These are phyloP conservation scores for Lasioglossum malachurum DNA, from an alignment of 2,888 invertebrate genomes.

Conservation along the genomic window DNA sequence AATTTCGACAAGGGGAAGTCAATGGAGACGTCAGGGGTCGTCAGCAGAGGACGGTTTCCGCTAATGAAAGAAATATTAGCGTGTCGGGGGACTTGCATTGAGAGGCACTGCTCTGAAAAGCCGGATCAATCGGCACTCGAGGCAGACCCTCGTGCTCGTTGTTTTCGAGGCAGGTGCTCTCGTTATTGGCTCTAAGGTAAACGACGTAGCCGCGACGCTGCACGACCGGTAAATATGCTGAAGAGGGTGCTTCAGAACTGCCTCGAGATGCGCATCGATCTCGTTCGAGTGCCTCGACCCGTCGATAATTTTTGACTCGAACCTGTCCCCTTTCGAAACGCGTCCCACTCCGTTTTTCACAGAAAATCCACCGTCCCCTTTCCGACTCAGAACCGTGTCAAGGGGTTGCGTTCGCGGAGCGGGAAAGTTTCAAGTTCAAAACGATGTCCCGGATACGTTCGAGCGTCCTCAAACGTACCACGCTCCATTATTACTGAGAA, in stretches of 20 bases:
- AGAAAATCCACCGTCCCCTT: not conserved
- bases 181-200: slow-evolving; percentile 65
- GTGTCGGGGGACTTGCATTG: slow-evolving; percentile 22
- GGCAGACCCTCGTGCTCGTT: slow-evolving; percentile 46
- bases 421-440: not conserved
- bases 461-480: not conserved
- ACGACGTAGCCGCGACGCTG: slow-evolving; percentile 55
- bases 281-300: slow-evolving; percentile 17
- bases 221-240: slow-evolving; percentile 52
- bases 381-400: not conserved
- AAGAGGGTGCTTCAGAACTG: slow-evolving; percentile 45
- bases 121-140: slow-evolving; percentile 65
- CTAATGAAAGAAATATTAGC: not conserved
- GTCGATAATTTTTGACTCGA: slow-evolving; percentile 43
- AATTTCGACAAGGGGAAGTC: not conserved
- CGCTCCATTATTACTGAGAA: not conserved
- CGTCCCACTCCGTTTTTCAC: not conserved
- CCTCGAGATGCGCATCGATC: slow-evolving; percentile 55
- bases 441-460: not conserved
- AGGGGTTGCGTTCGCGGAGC: not conserved
- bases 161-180: slow-evolving; percentile 56
- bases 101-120: slow-evolving; percentile 56
- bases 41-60: not conserved
- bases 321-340: not conserved
- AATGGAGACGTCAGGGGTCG: not conserved